Conservation (phyloP, 2,113 vertebrate genomes). For the Centropus bengalensis region DNA sequence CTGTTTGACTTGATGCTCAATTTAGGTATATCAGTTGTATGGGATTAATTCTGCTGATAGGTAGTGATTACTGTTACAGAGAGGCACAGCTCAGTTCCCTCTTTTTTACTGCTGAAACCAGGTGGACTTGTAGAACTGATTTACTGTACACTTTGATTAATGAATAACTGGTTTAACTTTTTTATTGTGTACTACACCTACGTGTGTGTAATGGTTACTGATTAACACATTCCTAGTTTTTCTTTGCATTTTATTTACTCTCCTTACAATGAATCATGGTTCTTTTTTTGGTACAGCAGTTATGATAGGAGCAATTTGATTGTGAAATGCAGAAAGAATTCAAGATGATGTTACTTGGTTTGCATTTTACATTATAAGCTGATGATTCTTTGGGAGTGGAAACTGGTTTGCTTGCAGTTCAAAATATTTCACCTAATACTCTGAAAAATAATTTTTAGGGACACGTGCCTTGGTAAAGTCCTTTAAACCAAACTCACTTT, state of each 20-base stretch:
- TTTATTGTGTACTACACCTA: neutral
- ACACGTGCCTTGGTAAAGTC: neutral
- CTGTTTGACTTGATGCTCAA: neutral
- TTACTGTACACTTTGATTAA: neutral
- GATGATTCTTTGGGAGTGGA: neutral
- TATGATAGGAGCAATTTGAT: neutral
- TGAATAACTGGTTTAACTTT: neutral
- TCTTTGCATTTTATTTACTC: constrained; percentile 1
- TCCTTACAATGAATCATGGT: neutral
- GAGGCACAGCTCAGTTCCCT: neutral
- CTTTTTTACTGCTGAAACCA: neutral
- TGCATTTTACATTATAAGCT: neutral
- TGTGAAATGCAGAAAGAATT: neutral
- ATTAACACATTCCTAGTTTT: constrained; percentile 18
- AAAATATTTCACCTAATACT: neutral
- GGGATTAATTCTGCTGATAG: neutral
- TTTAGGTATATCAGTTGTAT: neutral
- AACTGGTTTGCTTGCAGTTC: neutral
- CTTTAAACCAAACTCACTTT: neutral
- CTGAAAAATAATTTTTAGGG: neutral
- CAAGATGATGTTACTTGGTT: neutral
- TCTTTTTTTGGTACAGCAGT: neutral
- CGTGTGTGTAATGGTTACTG: constrained; percentile 37
- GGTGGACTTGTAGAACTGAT: neutral
- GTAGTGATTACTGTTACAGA: neutral